A percentile compares a stretch with the other conserved stretches of the same genome.
Evolutionary conservation across 2,113 vertebrate genomes (phyloP).

Genomic region (Anolis carolinensis): DNA sequence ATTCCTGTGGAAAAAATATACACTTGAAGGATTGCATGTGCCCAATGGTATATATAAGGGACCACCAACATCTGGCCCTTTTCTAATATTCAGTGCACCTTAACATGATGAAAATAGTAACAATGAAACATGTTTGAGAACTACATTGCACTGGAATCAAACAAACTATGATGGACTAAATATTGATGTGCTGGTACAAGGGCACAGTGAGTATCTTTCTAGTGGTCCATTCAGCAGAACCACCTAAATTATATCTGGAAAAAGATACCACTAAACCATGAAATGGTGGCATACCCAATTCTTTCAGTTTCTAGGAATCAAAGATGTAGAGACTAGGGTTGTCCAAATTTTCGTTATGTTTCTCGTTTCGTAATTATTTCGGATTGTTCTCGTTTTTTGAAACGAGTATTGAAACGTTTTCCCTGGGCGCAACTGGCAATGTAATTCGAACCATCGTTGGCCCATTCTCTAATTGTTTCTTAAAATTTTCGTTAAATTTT

Average conservation of each 20-base stretch:
- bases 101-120: not conserved
- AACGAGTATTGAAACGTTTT: too few relatives aligned
- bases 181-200: not conserved
- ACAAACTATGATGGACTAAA: not conserved
- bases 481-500: too few relatives aligned
- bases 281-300: not conserved
- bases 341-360: too few relatives aligned
- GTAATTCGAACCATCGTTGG: too few relatives aligned
- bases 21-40: not conserved
- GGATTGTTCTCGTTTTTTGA: too few relatives aligned
- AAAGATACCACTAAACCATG: not conserved
- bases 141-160: not conserved
- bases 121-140: not conserved
- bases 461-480: too few relatives aligned
- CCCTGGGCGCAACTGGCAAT: too few relatives aligned
- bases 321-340: too few relatives aligned
- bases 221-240: not conserved
- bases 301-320: not conserved
- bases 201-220: not conserved
- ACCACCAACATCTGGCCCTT: not conserved
- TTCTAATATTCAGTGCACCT: not conserved
- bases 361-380: too few relatives aligned
- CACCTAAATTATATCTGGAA: not conserved
- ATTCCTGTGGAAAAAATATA: not conserved
- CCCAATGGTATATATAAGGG: not conserved